phyloP scores from a whole-genome alignment of 2,888 invertebrate genomes.

The Andricus curvator region DNA sequence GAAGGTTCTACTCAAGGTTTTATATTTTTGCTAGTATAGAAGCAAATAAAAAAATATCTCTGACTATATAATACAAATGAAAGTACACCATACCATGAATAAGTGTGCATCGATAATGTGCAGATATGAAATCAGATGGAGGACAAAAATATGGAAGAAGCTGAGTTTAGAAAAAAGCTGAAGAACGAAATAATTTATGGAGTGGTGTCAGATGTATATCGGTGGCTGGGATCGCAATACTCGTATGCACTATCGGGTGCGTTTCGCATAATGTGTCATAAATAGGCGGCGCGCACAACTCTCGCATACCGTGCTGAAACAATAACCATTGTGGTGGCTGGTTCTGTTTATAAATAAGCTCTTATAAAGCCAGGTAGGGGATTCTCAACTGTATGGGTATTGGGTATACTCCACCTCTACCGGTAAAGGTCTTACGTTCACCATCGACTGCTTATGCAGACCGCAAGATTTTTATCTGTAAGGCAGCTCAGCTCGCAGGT shows the following conservation, averaged over 20 bases:
- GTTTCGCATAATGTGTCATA: conserved; percentile 78
- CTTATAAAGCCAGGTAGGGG: conserved; percentile 57
- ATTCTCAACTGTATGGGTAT: conserved; percentile 47
- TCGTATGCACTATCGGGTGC: conserved; percentile 72
- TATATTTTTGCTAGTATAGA: background rate
- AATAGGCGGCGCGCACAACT: conserved; percentile 74
- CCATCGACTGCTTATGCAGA: conserved; percentile 17
- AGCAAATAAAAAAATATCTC: background rate
- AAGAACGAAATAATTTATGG: conserved; percentile 60
- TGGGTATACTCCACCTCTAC: conserved; percentile 42
- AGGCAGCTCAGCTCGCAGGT: conserved; percentile 64
- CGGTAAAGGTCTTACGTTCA: conserved; percentile 47
- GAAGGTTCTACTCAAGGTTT: background rate
- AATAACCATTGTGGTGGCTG: conserved; percentile 77
- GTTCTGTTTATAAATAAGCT: conserved; percentile 75
- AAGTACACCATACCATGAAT: background rate
- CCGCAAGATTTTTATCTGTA: conserved; percentile 71
- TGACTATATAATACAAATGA: background rate
- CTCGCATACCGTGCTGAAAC: conserved; percentile 74
- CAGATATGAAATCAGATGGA: background rate
- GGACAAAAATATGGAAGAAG: background rate
- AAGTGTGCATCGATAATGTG: background rate
- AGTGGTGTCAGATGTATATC: conserved; percentile 63
- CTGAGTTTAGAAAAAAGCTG: conserved; percentile 18
- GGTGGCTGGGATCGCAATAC: conserved; percentile 75